Conservation (phyloP, 1,140 invertebrate species). For the Zaprionus inermis region DNA sequence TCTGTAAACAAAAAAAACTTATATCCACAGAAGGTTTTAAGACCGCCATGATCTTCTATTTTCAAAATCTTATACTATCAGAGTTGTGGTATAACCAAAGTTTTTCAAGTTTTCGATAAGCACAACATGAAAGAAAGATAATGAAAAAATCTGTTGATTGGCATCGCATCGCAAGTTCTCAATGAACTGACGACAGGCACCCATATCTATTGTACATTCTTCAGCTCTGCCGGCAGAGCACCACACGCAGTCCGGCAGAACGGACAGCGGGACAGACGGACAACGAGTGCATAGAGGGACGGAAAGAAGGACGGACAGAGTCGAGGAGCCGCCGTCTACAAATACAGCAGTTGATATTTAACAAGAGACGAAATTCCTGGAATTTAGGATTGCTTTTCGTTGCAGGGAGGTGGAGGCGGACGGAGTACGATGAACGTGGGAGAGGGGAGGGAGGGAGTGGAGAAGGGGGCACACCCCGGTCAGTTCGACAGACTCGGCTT, state of each 20-base stretch:
- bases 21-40: not conserved
- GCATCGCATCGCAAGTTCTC: constrained; percentile 1
- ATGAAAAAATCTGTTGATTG: constrained; percentile 10
- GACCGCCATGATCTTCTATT: not conserved
- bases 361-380: constrained; percentile 75
- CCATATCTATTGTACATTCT: not conserved
- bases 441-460: not conserved
- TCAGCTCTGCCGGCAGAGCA: constrained; percentile 18
- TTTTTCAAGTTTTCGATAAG: constrained; percentile 2
- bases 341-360: constrained; percentile 79
- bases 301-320: constrained; percentile 7
- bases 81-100: not conserved
- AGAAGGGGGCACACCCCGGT: constrained; percentile 10
- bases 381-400: constrained; percentile 73
- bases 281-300: not conserved
- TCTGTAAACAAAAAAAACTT: not conserved
- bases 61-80: not conserved
- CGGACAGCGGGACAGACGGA: constrained; percentile 14
- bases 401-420: not conserved
- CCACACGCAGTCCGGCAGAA: constrained; percentile 22
- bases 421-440: not conserved
- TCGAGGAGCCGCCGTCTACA: constrained; percentile 56
- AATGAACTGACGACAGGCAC: constrained; percentile 4
- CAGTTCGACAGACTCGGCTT: constrained; percentile 26
- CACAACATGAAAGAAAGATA: not conserved